Base-by-base conservation (phyloP, 1,140 invertebrate species). In the Drosophila nasuta region DNA sequence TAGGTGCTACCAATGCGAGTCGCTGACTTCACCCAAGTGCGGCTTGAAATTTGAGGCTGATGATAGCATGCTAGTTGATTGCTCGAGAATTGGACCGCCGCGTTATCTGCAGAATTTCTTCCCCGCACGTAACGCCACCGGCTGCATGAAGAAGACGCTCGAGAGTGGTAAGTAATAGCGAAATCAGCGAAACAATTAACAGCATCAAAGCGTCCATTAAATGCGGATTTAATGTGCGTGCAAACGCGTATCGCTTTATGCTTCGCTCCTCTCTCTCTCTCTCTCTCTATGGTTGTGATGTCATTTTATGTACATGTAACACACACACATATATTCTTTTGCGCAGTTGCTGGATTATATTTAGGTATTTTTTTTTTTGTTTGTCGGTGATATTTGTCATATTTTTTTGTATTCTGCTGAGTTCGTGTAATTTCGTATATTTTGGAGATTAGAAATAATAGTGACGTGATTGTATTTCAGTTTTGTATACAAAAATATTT, bases 81-180 rank as follows among this genome's bases (percentile, higher is more conserved):
- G 91, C 33, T 8, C 81, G 33, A 51, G 74, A 5, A 72, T 91
- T 1, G 81, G 77, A 30, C 81, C 91, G 1, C 90, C 86, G 5
- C 75, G 81, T 3, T 91, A 77, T 51, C 69, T 92, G 43, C 82
- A 82, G 58, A 80, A 68, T 38, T 77, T 88, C 65, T 85, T 88
- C 68, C 74, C 71, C 1, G n/a, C 70, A 0, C 75, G 75, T 10
- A 92, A 92, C 54, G 91, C 91, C 70, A 92, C 87, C 17, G 91
- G 91, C 35, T 92, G 91, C 79, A 89, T 92, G 81, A 92, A 91
- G 77, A 86, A 87, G 67, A 77, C 75, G 7, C 77, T 92, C 6
- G 91, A 92, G 25, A 81, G 77, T 49, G 81, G 91, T 92, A 81
- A 92, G 91, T 70, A 25, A 25, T n/a, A 4, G 0, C 1, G 11